Evolutionary conservation across 2,797 vertebrate genomes (phyloP), one percentile per base, ranked within the genome.

Genomic region (Apogon talboti): DNA sequence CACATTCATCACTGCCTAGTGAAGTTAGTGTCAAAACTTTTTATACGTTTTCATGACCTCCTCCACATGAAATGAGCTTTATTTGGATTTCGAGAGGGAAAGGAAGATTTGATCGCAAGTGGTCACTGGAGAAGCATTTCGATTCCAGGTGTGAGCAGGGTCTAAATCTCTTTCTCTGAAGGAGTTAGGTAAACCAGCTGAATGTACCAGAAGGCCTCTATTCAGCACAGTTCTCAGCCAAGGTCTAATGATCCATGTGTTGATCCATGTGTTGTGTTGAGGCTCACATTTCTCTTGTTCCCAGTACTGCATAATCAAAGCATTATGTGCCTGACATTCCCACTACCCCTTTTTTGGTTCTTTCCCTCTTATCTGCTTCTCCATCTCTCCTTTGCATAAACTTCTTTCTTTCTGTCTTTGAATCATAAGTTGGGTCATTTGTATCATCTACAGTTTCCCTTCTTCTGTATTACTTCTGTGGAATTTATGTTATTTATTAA

Each of bases 261-360:
- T 85, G 81, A 84, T 83, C 86, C 73, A 72, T 83, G 86, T 85
- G 86, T 78, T 78, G 79, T 62, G 73, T 76, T 48, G 52, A 81
- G 81, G 77, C 74, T 92, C 82, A 71, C 49, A n/a, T 90, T 92
- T 83, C 89, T 43, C 67, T 68, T 64, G 70, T 86, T 84, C 83
- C 78, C 74, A 79, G 67, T 43, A 37, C 71, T 57, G 74, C 33
- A 85, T 87, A 88, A 89, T 88, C 79, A 87, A 85, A 90, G 82
- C 87, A 79, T 87, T 90, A 88, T 90, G 81, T 56, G 49, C 46
- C 24, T 76, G 45, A 63, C n/a, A n/a, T 28, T 74, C 79, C 78
- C 53, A 62, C 67, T 48, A 74, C 49, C 73, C 68, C 47, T 63
- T 60, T 60, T 66, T 76, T 0, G 4, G 24, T 50, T 67, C 19